Percentiles rank a stretch among this genome's conserved stretches.
These are phyloP conservation scores for Protomyctophum bolini DNA, from an alignment of 2,113 vertebrate species.

Conservation along the genomic window DNA sequence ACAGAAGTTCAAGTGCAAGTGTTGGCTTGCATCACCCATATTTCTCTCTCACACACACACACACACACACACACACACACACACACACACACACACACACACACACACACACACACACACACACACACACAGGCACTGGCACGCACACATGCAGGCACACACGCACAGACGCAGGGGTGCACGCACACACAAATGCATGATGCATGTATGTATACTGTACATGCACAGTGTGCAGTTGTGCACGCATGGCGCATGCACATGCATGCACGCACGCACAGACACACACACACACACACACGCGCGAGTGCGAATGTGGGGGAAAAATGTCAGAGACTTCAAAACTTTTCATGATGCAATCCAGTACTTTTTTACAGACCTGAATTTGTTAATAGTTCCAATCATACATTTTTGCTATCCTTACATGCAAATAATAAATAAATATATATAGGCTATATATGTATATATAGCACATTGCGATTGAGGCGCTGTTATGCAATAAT, in stretches of 20 bases:
- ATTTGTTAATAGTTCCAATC: slow-evolving; percentile 13
- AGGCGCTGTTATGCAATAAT: neutral
- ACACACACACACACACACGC: no score
- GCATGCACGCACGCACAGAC: neutral
- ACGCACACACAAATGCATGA: neutral
- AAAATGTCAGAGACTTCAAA: neutral
- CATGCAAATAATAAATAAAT: neutral
- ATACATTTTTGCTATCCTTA: neutral
- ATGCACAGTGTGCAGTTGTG: neutral
- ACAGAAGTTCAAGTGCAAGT: slow-evolving; percentile 64
- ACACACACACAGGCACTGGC: neutral
- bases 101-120: neutral
- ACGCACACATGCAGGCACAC: neutral
- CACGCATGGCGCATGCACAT: neutral
- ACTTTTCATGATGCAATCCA: no score
- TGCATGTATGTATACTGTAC: neutral
- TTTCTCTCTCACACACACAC: neutral
- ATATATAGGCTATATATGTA: neutral
- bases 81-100: slow-evolving; percentile 1
- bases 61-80: slow-evolving; percentile 16
- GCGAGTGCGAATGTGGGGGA: neutral
- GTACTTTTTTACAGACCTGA: no score
- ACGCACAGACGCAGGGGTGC: neutral
- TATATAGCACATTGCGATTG: neutral
- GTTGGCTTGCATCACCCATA: slow-evolving; percentile 60